Evolutionary conservation across 2,797 vertebrate genomes (phyloP), one percentile per base, ranked within the genome.

Genomic region (Hypotaenidia okinawae): DNA sequence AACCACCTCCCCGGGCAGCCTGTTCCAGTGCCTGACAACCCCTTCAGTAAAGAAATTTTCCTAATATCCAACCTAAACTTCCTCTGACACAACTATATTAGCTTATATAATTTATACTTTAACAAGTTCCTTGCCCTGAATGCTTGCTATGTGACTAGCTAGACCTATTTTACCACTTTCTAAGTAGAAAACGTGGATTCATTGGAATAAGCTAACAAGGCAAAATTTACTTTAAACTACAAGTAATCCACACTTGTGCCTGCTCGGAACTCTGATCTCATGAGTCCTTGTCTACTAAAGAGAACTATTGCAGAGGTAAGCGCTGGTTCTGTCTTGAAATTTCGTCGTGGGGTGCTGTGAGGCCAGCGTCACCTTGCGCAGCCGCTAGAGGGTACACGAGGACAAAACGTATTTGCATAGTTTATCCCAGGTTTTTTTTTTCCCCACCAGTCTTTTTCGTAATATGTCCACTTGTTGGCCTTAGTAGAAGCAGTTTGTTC

Each of bases 341-440:
- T 19, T 9, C 43, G 15, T 9, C 45, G 15, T 16, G 6, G 1
- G 30, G 54, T 79, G 8, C 24, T 57, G 24, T 49, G 45, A 61
- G 24, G 61, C 9, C 33, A 16, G 21, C 5, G 2, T 27, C 69
- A 64, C 61, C 49, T 87, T 58, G 28, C 16, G 8, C 24, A 75
- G 84, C 95, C 95, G 24, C 92, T 90, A 96, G 96, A 91, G 95
- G 94, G 95, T 85, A 95, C 15, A 19, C 61, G 18, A 93, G 68
- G 72, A 89, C 81, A 91, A 80, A 80, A 85, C 32, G 43, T 66
- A 61, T 70, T 84, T 87, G 43, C 67, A 4, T 30, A 32, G 16
- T 21, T 93, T 67, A 77, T 63, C 19, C 39, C 57, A 23, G 32
- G 7, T 57, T 21, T 35, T 11, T 57, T 73, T 64, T 55, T 24